These are phyloP conservation scores for Oithona nana DNA, from an alignment of 2,888 invertebrate genomes.

Conservation along the genomic window DNA sequence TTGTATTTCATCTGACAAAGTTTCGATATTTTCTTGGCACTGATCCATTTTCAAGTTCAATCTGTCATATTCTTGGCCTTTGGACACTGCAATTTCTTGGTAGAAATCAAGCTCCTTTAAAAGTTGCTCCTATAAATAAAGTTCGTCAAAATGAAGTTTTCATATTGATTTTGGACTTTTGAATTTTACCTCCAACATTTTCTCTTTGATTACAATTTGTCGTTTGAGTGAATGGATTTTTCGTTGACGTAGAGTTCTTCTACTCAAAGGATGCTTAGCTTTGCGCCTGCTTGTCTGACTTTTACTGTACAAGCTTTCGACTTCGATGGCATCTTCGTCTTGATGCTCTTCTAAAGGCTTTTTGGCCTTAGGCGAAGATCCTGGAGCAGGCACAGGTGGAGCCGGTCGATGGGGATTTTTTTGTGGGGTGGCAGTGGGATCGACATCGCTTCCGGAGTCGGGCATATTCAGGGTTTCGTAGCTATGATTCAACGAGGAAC, in stretches of 20 bases:
- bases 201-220: conserved; percentile 11
- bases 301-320: neutral
- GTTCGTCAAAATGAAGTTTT: no score
- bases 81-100: conserved; percentile 16
- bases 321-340: neutral
- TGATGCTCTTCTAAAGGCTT: no score
- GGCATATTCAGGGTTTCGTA: conserved; percentile 3
- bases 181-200: conserved; percentile 10
- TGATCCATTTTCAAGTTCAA: conserved; percentile 15
- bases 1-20: conserved; percentile 13
- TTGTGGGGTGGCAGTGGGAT: conserved; percentile 17
- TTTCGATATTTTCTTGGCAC: conserved; percentile 12
- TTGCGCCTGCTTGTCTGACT: neutral
- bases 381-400: conserved; percentile 22
- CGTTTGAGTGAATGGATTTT: conserved; percentile 9
- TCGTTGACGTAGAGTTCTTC: neutral
- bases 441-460: neutral
- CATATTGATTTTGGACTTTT: no score
- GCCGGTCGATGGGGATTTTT: conserved; percentile 24
- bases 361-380: neutral
- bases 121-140: conserved; percentile 7
- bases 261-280: neutral
- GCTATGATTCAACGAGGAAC: neutral
- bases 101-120: conserved; percentile 9
- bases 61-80: conserved; percentile 8